A percentile compares a stretch with the other conserved stretches of the same genome.
These are phyloP conservation scores for Zeugodacus cucurbitae DNA, from an alignment of 1,140 invertebrate species.

Conservation along the genomic window DNA sequence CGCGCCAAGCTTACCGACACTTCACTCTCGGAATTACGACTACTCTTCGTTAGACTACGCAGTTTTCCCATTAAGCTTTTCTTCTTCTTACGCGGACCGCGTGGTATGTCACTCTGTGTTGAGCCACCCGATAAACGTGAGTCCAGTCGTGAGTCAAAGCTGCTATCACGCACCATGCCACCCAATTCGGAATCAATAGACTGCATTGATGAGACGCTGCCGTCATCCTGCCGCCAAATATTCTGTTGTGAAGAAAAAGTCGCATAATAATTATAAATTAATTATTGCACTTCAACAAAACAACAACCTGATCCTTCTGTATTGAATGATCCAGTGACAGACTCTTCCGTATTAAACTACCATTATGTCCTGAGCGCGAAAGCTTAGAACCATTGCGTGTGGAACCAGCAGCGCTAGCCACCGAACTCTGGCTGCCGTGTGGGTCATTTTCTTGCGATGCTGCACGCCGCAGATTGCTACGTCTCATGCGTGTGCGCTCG, in stretches of 20 bases:
- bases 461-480: slow-evolving; percentile 65
- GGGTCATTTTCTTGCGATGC: slow-evolving; percentile 67
- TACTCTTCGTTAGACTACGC: slow-evolving; percentile 85
- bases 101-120: slow-evolving; percentile 83
- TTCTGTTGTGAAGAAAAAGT: slow-evolving; percentile 53
- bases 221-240: slow-evolving; percentile 80
- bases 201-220: slow-evolving; percentile 82
- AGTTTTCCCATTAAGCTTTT: slow-evolving; percentile 86
- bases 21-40: slow-evolving; percentile 67
- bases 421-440: slow-evolving; percentile 60
- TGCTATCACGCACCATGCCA: slow-evolving; percentile 64
- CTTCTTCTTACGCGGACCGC: slow-evolving; percentile 81
- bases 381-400: slow-evolving; percentile 63
- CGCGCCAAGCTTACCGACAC: slow-evolving; percentile 54
- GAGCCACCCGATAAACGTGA: slow-evolving; percentile 83
- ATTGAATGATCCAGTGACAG: slow-evolving; percentile 80
- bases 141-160: slow-evolving; percentile 70
- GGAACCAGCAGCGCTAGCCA: slow-evolving; percentile 56
- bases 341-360: slow-evolving; percentile 77
- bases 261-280: not conserved
- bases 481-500: slow-evolving; percentile 66
- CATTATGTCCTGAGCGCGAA: slow-evolving; percentile 66
- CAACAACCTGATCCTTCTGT: slow-evolving; percentile 60
- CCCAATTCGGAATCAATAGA: slow-evolving; percentile 76
- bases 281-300: not conserved